Evolutionary conservation across 2,888 invertebrate species (phyloP).

Genomic region (Trachelus iudaicus): DNA sequence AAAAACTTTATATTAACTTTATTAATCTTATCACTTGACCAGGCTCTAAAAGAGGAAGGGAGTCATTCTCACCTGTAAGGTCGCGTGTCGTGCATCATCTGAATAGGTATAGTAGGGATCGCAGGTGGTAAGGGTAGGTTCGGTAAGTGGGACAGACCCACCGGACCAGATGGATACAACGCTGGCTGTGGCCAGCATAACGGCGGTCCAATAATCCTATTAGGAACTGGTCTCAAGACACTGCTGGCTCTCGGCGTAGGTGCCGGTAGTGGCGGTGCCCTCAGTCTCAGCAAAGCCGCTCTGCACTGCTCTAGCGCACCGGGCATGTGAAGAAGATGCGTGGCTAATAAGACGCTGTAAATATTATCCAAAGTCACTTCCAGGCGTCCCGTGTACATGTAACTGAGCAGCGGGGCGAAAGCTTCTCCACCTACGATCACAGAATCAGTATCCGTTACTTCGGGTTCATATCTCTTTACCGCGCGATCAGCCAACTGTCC

Average conservation of each 20-base stretch:
- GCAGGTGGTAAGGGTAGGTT: conserved; percentile 40
- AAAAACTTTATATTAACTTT: neutral
- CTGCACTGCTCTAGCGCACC: conserved; percentile 77
- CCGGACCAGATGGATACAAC: conserved; percentile 39
- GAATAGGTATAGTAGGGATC: conserved; percentile 36
- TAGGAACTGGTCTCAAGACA: conserved; percentile 60
- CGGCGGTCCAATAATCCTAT: conserved; percentile 52
- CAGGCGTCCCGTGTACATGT: conserved; percentile 81
- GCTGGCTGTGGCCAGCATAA: conserved; percentile 49
- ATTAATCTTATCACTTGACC: neutral
- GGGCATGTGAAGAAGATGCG: conserved; percentile 80
- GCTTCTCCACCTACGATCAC: conserved; percentile 57
- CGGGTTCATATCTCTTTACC: neutral
- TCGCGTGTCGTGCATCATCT: conserved; percentile 1
- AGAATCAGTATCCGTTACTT: neutral
- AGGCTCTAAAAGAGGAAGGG: neutral
- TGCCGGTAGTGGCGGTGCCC: conserved; percentile 47
- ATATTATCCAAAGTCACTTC: conserved; percentile 78
- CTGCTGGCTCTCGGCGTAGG: conserved; percentile 56
- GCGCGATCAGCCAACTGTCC: neutral
- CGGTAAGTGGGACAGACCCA: conserved; percentile 54
- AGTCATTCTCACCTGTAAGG: neutral
- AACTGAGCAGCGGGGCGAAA: conserved; percentile 76
- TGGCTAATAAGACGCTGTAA: conserved; percentile 77
- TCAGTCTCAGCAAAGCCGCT: conserved; percentile 70